Conservation (phyloP, 1,140 invertebrate genomes). For the Drosophila subpulchrella region DNA sequence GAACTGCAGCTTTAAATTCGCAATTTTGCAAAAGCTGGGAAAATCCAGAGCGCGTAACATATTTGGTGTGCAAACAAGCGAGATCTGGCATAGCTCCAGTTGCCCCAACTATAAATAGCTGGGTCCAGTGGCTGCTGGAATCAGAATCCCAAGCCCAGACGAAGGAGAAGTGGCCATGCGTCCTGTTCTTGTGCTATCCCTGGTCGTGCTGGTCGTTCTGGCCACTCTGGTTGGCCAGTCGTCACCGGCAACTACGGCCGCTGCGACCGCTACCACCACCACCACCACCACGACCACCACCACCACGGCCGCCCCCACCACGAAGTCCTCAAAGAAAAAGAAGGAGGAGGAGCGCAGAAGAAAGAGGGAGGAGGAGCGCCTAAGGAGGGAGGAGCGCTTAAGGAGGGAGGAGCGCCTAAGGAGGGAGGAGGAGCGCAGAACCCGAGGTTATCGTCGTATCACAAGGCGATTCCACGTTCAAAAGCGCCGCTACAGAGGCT, state of each 20-base stretch:
- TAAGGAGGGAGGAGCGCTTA: background rate
- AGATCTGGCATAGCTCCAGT: background rate
- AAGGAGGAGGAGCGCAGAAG: background rate
- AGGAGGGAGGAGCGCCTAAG: background rate
- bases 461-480: background rate
- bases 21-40: background rate
- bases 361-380: no score
- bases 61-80: background rate
- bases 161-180: background rate
- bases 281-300: background rate
- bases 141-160: background rate
- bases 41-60: background rate
- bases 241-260: background rate
- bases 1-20: background rate
- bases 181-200: background rate
- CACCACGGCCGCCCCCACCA: background rate
- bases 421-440: background rate
- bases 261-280: background rate
- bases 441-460: background rate
- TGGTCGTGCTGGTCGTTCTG: slow-evolving; percentile 1
- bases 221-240: background rate
- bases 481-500: background rate
- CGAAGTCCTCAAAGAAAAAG: background rate
- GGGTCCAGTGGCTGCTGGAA: background rate
- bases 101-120: background rate